Percentiles rank a stretch among this genome's conserved stretches.
phyloP scores from a whole-genome alignment of 2,797 vertebrate genomes.

The Cryptoblepharus egeriae region DNA sequence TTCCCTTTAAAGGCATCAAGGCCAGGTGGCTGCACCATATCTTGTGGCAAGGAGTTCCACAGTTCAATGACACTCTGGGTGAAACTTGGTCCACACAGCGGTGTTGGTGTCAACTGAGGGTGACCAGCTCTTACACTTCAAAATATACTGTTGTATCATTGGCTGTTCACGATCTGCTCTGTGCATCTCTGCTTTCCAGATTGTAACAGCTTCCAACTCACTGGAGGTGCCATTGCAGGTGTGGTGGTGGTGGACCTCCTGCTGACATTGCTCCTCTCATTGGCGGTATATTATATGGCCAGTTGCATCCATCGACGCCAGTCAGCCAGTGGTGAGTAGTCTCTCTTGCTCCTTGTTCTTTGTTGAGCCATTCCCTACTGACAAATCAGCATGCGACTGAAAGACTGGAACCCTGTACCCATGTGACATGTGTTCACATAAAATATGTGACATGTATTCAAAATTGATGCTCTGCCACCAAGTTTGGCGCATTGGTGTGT shows the following conservation, averaged over 20 bases:
- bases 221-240: background rate
- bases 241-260: conserved; percentile 29
- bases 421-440: background rate
- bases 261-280: conserved; percentile 20
- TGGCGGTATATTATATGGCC: conserved; percentile 18
- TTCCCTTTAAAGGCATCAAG: too few relatives aligned
- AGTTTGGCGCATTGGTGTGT: too few relatives aligned
- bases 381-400: background rate
- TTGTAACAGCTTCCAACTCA: background rate
- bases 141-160: background rate
- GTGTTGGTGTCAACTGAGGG: too few relatives aligned
- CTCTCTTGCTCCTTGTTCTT: background rate
- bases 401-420: background rate
- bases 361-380: background rate
- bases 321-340: background rate
- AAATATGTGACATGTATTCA: too few relatives aligned
- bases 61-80: too few relatives aligned
- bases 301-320: conserved; percentile 13
- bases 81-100: too few relatives aligned
- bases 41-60: too few relatives aligned
- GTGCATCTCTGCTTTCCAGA: background rate
- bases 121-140: too few relatives aligned
- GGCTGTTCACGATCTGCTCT: too few relatives aligned
- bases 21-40: too few relatives aligned
- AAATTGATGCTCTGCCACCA: too few relatives aligned